These are phyloP conservation scores for Thecophora atra DNA, from an alignment of 2,888 invertebrate genomes.

Conservation along the genomic window DNA sequence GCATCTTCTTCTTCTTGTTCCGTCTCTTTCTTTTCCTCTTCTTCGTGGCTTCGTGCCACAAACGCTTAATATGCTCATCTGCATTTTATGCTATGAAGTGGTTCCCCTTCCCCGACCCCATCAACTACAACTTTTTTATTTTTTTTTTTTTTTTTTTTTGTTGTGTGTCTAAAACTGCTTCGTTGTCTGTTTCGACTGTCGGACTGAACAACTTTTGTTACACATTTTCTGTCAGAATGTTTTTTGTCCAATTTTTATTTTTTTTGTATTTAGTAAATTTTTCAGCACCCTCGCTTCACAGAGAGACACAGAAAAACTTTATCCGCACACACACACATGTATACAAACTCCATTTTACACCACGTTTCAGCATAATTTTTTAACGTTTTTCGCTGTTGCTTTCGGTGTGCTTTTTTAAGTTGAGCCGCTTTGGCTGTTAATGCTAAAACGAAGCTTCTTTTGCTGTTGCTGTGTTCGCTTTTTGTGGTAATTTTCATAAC, in stretches of 20 bases:
- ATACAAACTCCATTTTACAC: background rate
- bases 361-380: constrained; percentile 12
- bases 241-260: constrained; percentile 39
- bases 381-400: constrained; percentile 15
- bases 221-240: constrained; percentile 42
- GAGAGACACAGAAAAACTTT: background rate
- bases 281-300: background rate
- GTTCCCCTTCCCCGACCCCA: constrained; percentile 8
- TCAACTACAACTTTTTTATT: background rate
- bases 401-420: constrained; percentile 24
- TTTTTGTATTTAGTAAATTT: constrained; percentile 24
- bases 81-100: constrained; percentile 58
- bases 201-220: constrained; percentile 6
- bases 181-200: constrained; percentile 13
- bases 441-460: constrained; percentile 24
- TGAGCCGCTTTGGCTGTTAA: constrained; percentile 21
- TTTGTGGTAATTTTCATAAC: constrained; percentile 61
- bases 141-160: constrained; percentile 17
- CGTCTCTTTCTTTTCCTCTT: background rate
- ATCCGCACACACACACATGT: background rate
- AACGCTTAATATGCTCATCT: constrained; percentile 61
- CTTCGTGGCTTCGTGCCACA: constrained; percentile 39
- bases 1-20: background rate
- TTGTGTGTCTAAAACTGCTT: constrained; percentile 1
- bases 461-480: constrained; percentile 46